Evolutionary conservation across 1,140 invertebrate species (phyloP).

Genomic region (Myzus persicae): DNA sequence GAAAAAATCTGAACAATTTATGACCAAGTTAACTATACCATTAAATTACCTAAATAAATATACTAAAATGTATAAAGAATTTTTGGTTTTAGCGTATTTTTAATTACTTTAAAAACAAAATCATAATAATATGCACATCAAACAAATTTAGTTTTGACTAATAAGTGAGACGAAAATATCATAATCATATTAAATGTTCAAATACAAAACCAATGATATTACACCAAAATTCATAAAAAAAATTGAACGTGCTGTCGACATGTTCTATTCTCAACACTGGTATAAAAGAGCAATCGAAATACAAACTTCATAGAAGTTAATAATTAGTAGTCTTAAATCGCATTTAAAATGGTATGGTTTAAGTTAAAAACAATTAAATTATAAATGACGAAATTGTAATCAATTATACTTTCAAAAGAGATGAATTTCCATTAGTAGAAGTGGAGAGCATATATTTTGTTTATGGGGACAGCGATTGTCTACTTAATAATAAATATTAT

Average conservation of each 20-base stretch:
- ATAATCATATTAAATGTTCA: background rate
- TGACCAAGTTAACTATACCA: background rate
- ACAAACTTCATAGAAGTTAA: background rate
- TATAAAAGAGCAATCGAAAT: background rate
- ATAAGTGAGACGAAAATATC: background rate
- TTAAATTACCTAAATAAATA: background rate
- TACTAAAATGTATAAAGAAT: background rate
- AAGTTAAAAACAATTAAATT: background rate
- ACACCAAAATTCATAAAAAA: background rate
- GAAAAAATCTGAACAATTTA: background rate
- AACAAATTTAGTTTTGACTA: background rate
- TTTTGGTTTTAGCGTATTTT: background rate
- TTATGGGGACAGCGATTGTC: background rate
- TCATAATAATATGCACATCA: background rate
- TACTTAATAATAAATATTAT: background rate
- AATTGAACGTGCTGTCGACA: background rate
- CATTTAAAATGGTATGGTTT: background rate
- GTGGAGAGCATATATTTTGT: background rate
- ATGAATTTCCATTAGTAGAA: background rate
- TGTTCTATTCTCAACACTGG: background rate
- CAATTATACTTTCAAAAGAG: background rate
- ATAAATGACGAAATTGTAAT: background rate
- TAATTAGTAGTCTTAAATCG: background rate
- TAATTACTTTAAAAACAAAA: background rate
- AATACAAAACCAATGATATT: background rate